Evolutionary conservation across 1,140 invertebrate genomes (phyloP), one percentile per base, ranked within the genome.

Genomic region (Nasonia longicornis): DNA sequence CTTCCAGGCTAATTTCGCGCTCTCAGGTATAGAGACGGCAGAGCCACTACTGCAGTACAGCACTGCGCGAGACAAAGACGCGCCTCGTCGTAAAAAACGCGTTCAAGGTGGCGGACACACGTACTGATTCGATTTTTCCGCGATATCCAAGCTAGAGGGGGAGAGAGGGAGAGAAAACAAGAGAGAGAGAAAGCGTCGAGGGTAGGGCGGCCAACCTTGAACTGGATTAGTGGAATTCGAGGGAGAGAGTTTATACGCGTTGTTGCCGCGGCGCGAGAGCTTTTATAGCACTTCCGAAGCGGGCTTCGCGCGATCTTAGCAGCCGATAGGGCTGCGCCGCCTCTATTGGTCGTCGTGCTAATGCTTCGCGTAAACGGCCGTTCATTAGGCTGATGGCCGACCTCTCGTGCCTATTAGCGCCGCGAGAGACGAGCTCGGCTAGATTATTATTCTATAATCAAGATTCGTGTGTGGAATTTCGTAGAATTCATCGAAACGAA

Each of bases 81-180:
- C 7, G 52, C 3, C 10, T 35, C 20, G 45, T 20, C 71, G 38
- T 26, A 20, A 20, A 71, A 67, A 71, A 79, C 20, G 42, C 42
- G 16, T 71, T 79, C 67, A 79, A 79, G 67, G 77, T 71, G 29
- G 31, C 66, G 52, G 38, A 77, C 38, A 48, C 26, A 66, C 64
- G 64, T 11, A 71, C 69, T 64, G 67, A 64, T 79, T 72, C 77
- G 69, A 79, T 72, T 71, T 79, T 79, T 77, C 42, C 45, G 64
- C n/a, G 64, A 77, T 69, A 76, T 58, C 22, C 64, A 31, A 67
- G 22, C 22, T 3, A 6, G 8, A 12, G 64, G 11, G 64, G 35
- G 70, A 70, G 11, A 14, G 22, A 11, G 16, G n/a, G n/a, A 10
- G 42, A 48, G 8, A 26, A 26, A 26, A 26, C 26, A 26, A 58